Evolutionary conservation across 2,888 invertebrate species (phyloP).

Genomic region (Anorthoa munda): DNA sequence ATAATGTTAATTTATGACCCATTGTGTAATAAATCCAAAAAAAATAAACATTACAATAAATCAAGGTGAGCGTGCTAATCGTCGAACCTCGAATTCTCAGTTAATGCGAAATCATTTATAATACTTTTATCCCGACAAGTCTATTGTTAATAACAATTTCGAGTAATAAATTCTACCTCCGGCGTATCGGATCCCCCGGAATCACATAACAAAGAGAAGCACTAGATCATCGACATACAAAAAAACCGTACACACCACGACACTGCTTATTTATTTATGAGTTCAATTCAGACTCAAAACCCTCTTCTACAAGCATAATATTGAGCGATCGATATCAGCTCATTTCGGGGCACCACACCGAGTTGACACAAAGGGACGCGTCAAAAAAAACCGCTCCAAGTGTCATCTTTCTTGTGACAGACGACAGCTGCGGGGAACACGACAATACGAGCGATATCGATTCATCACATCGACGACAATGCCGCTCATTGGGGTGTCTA

Average conservation of each 20-base stretch:
- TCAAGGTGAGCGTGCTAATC: constrained; percentile 70
- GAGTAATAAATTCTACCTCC: constrained; percentile 80
- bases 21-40: constrained; percentile 56
- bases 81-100: constrained; percentile 69
- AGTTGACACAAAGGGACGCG: constrained; percentile 83
- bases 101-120: constrained; percentile 71
- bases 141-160: constrained; percentile 72
- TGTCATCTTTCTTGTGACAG: constrained; percentile 88
- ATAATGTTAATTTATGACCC: constrained; percentile 53
- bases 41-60: constrained; percentile 63
- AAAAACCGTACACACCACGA: constrained; percentile 86
- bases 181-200: constrained; percentile 80
- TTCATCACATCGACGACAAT: constrained; percentile 86
- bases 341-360: constrained; percentile 85
- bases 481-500: constrained; percentile 81
- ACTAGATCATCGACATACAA: constrained; percentile 83
- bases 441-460: constrained; percentile 86
- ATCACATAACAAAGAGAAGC: constrained; percentile 82
- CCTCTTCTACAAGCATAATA: constrained; percentile 83
- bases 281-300: constrained; percentile 86
- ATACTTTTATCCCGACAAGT: constrained; percentile 71
- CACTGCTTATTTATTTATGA: constrained; percentile 90
- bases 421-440: constrained; percentile 87
- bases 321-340: constrained; percentile 89
- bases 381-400: constrained; percentile 86